A percentile compares a stretch with the other conserved stretches of the same genome.
phyloP scores from a whole-genome alignment of 23 tunicate genomes.

The Diplosoma virens region DNA sequence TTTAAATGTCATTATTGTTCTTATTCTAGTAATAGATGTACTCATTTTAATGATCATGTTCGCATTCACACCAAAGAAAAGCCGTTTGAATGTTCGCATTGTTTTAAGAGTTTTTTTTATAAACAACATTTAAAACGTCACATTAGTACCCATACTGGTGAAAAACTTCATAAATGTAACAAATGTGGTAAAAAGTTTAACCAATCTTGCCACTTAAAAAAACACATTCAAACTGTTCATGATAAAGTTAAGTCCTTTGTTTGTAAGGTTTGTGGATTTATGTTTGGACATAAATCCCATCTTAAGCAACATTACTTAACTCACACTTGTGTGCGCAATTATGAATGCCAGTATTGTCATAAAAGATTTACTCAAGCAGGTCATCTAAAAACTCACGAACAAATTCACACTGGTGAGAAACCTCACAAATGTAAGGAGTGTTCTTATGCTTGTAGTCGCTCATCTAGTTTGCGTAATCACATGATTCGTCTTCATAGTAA shows the following conservation, averaged over 20 bases:
- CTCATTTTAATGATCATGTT: conserved; percentile 16
- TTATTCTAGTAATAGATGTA: conserved; percentile 19
- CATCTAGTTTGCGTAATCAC: conserved; percentile 20
- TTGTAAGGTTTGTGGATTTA: conserved; percentile 44
- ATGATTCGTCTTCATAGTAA: conserved; percentile 25
- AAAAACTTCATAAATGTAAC: conserved; percentile 18
- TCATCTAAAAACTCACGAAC: conserved; percentile 25
- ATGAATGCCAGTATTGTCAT: conserved; percentile 36
- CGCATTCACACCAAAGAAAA: conserved; percentile 28
- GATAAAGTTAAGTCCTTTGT: conserved; percentile 26
- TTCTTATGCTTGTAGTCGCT: conserved; percentile 9
- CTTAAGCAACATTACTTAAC: conserved; percentile 28
- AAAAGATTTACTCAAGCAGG: conserved; percentile 22
- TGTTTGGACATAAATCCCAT: conserved; percentile 16
- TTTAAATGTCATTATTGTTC: conserved; percentile 37
- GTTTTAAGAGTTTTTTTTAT: conserved; percentile 28
- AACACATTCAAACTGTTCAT: conserved; percentile 47
- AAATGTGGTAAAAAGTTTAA: conserved; percentile 50
- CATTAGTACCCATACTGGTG: conserved; percentile 42
- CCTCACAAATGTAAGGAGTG: conserved; percentile 38
- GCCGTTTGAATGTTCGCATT: conserved; percentile 37
- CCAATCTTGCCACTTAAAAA: conserved; percentile 8
- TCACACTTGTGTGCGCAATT: conserved; percentile 45
- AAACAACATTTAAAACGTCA: conserved; percentile 13
- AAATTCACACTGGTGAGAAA: conserved; percentile 19